Evolutionary conservation across 2,888 invertebrate genomes (phyloP).

Genomic region (Merodon equestris): DNA sequence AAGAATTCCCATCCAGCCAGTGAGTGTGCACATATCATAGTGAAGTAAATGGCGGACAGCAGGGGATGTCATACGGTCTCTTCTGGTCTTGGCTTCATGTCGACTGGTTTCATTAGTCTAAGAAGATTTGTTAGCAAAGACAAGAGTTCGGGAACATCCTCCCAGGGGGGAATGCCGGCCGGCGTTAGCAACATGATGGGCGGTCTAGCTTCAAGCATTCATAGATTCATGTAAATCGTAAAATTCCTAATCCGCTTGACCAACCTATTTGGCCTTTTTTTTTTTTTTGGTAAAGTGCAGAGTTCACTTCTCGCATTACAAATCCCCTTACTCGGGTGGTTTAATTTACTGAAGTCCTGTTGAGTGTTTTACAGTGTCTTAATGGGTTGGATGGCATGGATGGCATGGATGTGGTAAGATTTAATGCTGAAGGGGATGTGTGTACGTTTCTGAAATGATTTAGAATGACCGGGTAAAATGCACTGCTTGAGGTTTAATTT

Average conservation of each 20-base stretch:
- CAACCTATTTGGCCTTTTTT: constrained; percentile 41
- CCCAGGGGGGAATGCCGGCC: constrained; percentile 30
- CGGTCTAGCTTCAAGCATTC: constrained; percentile 32
- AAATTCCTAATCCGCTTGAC: constrained; percentile 61
- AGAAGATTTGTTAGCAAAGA: constrained; percentile 40
- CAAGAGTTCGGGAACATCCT: not conserved
- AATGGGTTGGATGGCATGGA: constrained; percentile 37
- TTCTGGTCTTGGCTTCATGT: constrained; percentile 30
- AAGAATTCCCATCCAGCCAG: constrained; percentile 59
- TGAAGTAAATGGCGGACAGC: not conserved
- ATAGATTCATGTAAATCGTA: constrained; percentile 64
- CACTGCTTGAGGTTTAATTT: constrained; percentile 69
- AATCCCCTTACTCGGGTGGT: constrained; percentile 52
- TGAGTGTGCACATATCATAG: constrained; percentile 5
- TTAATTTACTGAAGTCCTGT: constrained; percentile 59
- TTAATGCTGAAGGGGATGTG: constrained; percentile 12
- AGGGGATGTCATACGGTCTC: too few species aligned
- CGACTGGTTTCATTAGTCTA: constrained; percentile 41
- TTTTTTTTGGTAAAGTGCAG: not conserved
- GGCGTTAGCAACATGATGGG: constrained; percentile 53
- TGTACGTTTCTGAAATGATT: constrained; percentile 3
- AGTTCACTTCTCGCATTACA: constrained; percentile 40
- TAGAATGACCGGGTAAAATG: constrained; percentile 36
- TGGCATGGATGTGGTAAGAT: constrained; percentile 18
- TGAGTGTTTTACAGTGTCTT: constrained; percentile 53